phyloP scores from a whole-genome alignment of 2,113 vertebrate genomes.

The Clarias gariepinus region DNA sequence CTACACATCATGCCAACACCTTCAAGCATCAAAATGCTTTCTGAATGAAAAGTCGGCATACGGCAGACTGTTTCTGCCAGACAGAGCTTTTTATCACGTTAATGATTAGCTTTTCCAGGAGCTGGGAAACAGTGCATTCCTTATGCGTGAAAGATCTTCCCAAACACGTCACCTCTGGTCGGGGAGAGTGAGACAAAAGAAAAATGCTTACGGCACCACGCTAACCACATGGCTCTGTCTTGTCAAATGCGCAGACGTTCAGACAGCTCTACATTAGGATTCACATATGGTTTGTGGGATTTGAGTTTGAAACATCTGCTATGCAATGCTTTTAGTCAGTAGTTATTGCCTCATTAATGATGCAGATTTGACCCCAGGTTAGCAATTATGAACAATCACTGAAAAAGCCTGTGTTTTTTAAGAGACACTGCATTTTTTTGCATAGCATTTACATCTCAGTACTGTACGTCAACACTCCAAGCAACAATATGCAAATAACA shows the following conservation, averaged over 20 bases:
- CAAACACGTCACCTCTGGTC: slow-evolving; percentile 10
- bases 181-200: background rate
- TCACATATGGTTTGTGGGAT: background rate
- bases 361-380: background rate
- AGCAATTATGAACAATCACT: slow-evolving; percentile 1
- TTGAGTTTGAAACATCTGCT: background rate
- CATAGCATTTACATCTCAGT: slow-evolving; percentile 4
- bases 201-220: background rate
- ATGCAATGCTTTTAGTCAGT: background rate
- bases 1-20: background rate
- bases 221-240: background rate
- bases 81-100: slow-evolving; percentile 3
- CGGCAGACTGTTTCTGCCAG: background rate
- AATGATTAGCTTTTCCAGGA: slow-evolving; percentile 1
- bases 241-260: background rate
- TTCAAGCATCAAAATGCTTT: background rate
- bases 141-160: background rate
- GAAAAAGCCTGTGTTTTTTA: background rate
- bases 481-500: background rate
- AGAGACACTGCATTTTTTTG: background rate
- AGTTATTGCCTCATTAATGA: background rate
- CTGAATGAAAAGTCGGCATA: background rate
- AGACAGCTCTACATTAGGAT: background rate
- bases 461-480: background rate
- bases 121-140: slow-evolving; percentile 1